phyloP scores from a whole-genome alignment of 2,113 vertebrate genomes.

The Naja naja region DNA sequence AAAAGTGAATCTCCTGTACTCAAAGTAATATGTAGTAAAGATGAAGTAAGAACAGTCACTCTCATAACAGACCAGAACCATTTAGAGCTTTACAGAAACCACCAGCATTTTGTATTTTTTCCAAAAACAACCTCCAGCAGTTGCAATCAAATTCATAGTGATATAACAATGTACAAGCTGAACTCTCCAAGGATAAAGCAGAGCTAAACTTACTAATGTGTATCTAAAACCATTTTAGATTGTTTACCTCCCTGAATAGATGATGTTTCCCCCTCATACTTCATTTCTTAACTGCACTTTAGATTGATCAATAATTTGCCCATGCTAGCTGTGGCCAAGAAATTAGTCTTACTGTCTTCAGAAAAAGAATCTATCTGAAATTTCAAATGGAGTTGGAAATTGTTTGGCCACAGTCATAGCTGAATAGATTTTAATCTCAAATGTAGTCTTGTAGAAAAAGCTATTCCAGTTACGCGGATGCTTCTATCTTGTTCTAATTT shows the following conservation, averaged over 20 bases:
- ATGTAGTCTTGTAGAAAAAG: not conserved
- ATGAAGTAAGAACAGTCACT: not conserved
- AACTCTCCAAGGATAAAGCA: not conserved
- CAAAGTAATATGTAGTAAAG: not conserved
- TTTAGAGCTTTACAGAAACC: not conserved
- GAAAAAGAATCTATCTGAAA: not conserved
- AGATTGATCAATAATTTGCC: not conserved
- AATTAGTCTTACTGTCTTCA: not conserved
- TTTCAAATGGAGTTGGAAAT: not conserved
- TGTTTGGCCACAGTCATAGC: not conserved
- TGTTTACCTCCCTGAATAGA: not conserved
- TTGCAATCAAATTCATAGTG: not conserved
- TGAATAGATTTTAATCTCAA: not conserved
- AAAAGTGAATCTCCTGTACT: not conserved
- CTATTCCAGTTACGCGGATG: not conserved
- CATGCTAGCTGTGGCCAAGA: not conserved
- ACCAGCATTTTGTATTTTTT: not conserved
- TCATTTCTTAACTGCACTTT: not conserved
- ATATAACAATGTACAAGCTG: not conserved
- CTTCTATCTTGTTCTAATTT: not conserved
- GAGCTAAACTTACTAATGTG: not conserved
- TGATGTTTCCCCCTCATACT: not conserved
- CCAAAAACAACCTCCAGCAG: not conserved
- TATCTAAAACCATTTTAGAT: not conserved
- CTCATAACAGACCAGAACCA: not conserved